Conservation (phyloP, 1,140 invertebrate genomes). For the Whitmania pigra region DNA sequence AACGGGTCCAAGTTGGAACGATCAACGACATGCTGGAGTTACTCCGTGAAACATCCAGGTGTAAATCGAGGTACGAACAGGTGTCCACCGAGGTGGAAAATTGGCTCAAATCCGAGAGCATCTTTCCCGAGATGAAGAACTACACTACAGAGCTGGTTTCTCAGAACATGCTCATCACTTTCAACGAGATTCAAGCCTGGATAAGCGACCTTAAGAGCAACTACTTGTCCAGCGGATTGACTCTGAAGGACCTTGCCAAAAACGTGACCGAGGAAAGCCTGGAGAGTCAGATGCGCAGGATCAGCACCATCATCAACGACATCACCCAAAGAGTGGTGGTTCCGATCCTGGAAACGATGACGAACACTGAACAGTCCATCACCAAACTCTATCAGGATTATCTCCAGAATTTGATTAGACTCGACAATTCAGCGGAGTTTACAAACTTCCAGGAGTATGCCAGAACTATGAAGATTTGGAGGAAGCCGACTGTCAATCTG, state of each 20-base stretch:
- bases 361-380: constrained; percentile 10
- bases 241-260: neutral
- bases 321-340: constrained; percentile 13
- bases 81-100: neutral
- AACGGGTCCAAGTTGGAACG: neutral
- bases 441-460: neutral
- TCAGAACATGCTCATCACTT: constrained; percentile 7
- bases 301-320: neutral
- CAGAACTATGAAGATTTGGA: neutral
- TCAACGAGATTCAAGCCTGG: constrained; percentile 14
- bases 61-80: neutral
- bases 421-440: neutral
- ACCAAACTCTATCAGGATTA: neutral
- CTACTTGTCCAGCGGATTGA: neutral
- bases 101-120: neutral
- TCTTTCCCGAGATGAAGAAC: constrained; percentile 2
- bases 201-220: neutral
- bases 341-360: neutral
- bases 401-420: neutral
- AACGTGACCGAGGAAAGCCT: neutral
- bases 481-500: constrained; percentile 9
- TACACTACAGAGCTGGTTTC: neutral
- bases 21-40: constrained; percentile 6
- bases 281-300: neutral
- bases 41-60: neutral